Evolutionary conservation across 2,113 vertebrate species (phyloP).

Genomic region (Notothenia coriiceps): DNA sequence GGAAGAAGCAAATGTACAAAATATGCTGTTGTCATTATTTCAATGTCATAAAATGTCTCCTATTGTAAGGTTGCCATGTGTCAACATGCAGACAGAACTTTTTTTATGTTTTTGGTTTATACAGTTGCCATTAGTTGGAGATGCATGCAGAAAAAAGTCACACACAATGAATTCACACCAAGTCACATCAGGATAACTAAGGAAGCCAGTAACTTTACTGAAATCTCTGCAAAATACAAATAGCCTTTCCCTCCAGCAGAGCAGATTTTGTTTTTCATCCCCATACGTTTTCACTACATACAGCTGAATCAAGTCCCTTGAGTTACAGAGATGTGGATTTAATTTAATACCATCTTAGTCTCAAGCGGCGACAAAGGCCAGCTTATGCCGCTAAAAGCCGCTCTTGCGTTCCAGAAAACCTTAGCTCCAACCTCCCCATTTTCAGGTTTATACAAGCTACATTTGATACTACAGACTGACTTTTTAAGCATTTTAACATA

Average conservation of each 20-base stretch:
- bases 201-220: conserved; percentile 99
- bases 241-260: conserved; percentile 95
- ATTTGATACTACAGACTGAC: conserved; percentile 90
- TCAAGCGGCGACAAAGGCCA: conserved; percentile 99
- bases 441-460: conserved; percentile 90
- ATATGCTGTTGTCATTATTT: conserved; percentile 32
- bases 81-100: not conserved
- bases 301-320: conserved; percentile 99
- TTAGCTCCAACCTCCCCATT: conserved; percentile 90
- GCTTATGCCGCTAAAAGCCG: conserved; percentile 99
- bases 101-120: not conserved
- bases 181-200: conserved; percentile 92
- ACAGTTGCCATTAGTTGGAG: not conserved
- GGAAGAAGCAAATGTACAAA: conserved; percentile 27
- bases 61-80: not conserved
- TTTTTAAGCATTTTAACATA: conserved; percentile 77
- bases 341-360: conserved; percentile 97
- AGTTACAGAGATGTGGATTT: conserved; percentile 97
- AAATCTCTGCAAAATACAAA: conserved; percentile 99
- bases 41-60: conserved; percentile 27
- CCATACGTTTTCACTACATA: conserved; percentile 94
- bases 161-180: conserved; percentile 90
- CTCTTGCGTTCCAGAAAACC: conserved; percentile 87
- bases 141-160: conserved; percentile 69
- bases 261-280: conserved; percentile 89